Base-by-base conservation (phyloP, 2,888 invertebrate genomes). In the Exephanes ischioxanthus region DNA sequence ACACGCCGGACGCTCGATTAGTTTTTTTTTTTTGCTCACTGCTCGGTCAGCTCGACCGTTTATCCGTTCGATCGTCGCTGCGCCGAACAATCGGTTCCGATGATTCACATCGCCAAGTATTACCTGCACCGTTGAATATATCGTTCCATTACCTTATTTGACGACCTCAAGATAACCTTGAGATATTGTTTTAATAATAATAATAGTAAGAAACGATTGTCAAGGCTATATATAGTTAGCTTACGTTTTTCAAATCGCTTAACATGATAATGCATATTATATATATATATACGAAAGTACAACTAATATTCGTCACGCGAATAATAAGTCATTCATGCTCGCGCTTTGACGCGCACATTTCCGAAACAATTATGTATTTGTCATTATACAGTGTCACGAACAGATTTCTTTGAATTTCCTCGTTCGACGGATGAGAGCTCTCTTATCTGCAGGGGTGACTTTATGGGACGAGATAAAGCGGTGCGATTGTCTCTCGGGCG, bases 101-200 rank as follows among this genome's bases (percentile, higher is more conserved):
- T 84, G 84, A 80, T 80, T 84, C 84, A 84, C 51, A 33, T 30
- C 45, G 26, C 30, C 48, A 61, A 63, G 48, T 61, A 73, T 67
- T 80, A 84, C 72, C 67, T 68, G 63, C 67, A 48, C 37, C 48
- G 67, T 61, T 16, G 33, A 51, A 51, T 80, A 81, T 72, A 76
- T 66, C 70, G 55, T 67, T 55, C 71, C 77, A 78, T 77, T 77
- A 68, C 77, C 41, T 68, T 73, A 55, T 71, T 76, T 48, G 55
- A 66, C 61, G 77, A 81, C 41, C 80, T 58, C 45, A 45, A 68
- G 72, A 73, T 63, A 73, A 81, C 81, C 84, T 84, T 84, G 77
- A 41, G 37, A 77, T 76, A 53, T 22, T 48, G 45, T 19, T 58
- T 72, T 67, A 58, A 72, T 67, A 55, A 83, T 72, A 53, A 73